Conservation (phyloP, 2,113 vertebrate genomes). For the Bubo bubo region DNA sequence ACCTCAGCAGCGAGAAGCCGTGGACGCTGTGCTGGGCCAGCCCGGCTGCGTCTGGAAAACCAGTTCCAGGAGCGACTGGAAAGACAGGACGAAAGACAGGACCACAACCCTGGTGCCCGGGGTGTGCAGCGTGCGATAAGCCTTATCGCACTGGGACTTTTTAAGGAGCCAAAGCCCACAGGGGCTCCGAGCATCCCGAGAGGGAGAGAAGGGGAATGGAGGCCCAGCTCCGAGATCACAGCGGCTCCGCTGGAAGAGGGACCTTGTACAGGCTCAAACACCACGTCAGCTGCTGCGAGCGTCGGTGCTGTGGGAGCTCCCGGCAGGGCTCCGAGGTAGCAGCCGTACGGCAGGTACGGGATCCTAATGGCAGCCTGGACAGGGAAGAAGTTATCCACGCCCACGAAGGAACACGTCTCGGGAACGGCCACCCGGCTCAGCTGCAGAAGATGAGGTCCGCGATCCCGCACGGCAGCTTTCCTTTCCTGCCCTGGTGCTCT, state of each 20-base stretch:
- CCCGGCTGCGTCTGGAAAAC: rapidly evolving
- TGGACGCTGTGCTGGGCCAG: rapidly evolving
- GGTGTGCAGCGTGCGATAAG: rapidly evolving
- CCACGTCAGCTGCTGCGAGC: rapidly evolving
- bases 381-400: too few relatives aligned
- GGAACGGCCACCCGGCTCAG: rapidly evolving
- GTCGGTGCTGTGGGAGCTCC: too few relatives aligned
- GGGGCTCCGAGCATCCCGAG: neutral
- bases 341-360: rapidly evolving
- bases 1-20: neutral
- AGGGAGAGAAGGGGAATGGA: neutral
- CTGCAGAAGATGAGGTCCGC: neutral
- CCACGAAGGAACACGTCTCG: rapidly evolving
- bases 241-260: neutral
- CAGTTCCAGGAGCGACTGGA: rapidly evolving
- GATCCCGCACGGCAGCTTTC: rapidly evolving
- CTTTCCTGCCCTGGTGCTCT: neutral
- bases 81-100: neutral
- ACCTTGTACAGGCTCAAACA: neutral
- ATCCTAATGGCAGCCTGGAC: neutral
- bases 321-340: rapidly evolving
- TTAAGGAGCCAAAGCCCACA: neutral
- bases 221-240: too few relatives aligned
- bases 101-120: too few relatives aligned
- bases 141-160: too few relatives aligned